phyloP scores from a whole-genome alignment of 2,888 invertebrate genomes.

The Oligia strigilis region DNA sequence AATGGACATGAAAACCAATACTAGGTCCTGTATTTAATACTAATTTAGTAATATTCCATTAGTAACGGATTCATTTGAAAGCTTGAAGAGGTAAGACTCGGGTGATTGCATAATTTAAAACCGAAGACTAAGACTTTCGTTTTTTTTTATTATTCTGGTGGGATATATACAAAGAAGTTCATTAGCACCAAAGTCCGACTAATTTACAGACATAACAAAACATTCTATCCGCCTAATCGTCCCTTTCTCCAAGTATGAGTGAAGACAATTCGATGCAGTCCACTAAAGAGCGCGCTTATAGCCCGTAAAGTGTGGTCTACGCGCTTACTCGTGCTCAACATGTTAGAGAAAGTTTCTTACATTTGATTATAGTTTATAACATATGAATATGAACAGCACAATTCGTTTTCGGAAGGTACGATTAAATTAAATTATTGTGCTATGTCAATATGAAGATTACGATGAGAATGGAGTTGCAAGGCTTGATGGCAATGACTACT shows the following conservation, averaged over 20 bases:
- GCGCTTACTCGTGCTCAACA: conserved; percentile 75
- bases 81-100: background rate
- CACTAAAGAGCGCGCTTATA: conserved; percentile 72
- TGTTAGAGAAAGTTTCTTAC: conserved; percentile 73
- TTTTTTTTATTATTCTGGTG: conserved; percentile 38
- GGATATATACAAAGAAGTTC: conserved; percentile 27
- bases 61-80: background rate
- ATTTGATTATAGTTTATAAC: conserved; percentile 53
- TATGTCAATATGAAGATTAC: conserved; percentile 20
- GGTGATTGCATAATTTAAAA: conserved; percentile 7
- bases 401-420: conserved; percentile 51
- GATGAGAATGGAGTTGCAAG: background rate
- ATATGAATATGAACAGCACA: conserved; percentile 41
- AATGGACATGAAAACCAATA: background rate
- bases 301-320: conserved; percentile 70
- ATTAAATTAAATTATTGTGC: conserved; percentile 37
- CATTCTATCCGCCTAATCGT: conserved; percentile 41
- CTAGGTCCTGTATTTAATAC: background rate
- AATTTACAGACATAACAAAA: conserved; percentile 41
- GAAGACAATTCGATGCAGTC: conserved; percentile 72
- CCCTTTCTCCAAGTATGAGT: conserved; percentile 57
- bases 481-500: background rate
- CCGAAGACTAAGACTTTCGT: background rate
- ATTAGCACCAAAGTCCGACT: conserved; percentile 35
- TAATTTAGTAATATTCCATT: background rate